Evolutionary conservation across 2,113 vertebrate species (phyloP).

Genomic region (Circaetus gallicus): DNA sequence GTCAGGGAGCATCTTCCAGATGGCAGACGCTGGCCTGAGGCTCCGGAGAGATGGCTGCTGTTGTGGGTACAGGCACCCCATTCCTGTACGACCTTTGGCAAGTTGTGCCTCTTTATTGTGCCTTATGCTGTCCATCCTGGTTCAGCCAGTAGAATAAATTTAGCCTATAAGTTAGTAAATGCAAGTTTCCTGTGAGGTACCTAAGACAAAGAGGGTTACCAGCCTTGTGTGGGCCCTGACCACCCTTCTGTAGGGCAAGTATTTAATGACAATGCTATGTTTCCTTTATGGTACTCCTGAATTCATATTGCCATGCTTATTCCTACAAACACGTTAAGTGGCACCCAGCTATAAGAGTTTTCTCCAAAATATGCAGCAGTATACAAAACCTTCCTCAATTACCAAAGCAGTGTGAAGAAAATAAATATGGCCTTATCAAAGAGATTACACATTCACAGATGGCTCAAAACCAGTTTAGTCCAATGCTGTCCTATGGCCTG

Average conservation of each 20-base stretch:
- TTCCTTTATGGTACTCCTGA: not conserved
- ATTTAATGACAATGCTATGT: not conserved
- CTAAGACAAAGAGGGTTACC: too few species aligned
- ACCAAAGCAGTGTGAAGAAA: not conserved
- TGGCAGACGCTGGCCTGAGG: not conserved
- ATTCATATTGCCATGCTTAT: not conserved
- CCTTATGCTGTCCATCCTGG: not conserved
- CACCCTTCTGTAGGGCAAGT: not conserved
- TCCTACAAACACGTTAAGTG: not conserved
- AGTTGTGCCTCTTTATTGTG: not conserved
- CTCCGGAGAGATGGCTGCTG: rapidly evolving
- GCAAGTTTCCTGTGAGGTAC: not conserved
- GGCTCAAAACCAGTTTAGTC: not conserved
- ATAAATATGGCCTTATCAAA: not conserved
- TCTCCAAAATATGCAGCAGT: not conserved
- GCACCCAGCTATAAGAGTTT: not conserved
- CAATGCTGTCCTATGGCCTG: not conserved
- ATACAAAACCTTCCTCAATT: not conserved
- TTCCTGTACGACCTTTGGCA: not conserved
- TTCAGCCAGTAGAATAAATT: not conserved
- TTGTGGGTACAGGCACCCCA: not conserved
- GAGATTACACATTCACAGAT: not conserved
- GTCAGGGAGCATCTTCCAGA: not conserved
- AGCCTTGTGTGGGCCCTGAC: not conserved
- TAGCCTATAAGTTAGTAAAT: not conserved